Evolutionary conservation across 2,888 invertebrate genomes (phyloP).

Genomic region (Sipha maydis): DNA sequence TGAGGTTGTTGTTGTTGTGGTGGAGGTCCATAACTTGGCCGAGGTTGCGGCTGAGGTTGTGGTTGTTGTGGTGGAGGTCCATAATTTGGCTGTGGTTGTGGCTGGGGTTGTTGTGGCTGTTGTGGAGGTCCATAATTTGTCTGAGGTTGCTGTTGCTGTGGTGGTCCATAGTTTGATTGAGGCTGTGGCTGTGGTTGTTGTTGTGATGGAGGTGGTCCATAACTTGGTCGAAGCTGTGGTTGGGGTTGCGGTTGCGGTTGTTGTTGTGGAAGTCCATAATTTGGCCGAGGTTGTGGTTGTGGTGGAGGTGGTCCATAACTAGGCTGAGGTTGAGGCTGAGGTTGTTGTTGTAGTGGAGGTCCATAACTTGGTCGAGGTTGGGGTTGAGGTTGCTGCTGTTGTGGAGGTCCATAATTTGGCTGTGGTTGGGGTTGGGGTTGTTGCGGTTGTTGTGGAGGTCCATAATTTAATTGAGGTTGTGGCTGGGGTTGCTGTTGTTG

Average conservation of each 20-base stretch:
- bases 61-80: conserved; percentile 11
- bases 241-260: neutral
- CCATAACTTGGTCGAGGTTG: conserved; percentile 58
- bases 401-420: conserved; percentile 64
- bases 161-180: conserved; percentile 72
- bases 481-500: conserved; percentile 64
- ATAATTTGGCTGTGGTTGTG: conserved; percentile 61
- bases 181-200: conserved; percentile 66
- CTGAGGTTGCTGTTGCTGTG: conserved; percentile 66
- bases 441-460: conserved; percentile 27
- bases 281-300: conserved; percentile 32
- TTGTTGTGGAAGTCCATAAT: conserved; percentile 21
- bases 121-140: conserved; percentile 67
- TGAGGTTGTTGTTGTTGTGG: conserved; percentile 63
- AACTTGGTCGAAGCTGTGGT: conserved; percentile 63
- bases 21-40: conserved; percentile 65
- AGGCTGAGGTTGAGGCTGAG: conserved; percentile 66
- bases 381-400: conserved; percentile 68
- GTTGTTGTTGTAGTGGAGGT: conserved; percentile 4
- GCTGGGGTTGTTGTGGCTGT: conserved; percentile 64
- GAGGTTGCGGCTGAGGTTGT: conserved; percentile 45
- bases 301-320: conserved; percentile 64
- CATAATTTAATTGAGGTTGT: conserved; percentile 68
- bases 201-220: conserved; percentile 67
- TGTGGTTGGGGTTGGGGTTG: conserved; percentile 63